These are phyloP conservation scores for Pangasius macronema DNA, from an alignment of 2,797 vertebrate species.

Conservation along the genomic window DNA sequence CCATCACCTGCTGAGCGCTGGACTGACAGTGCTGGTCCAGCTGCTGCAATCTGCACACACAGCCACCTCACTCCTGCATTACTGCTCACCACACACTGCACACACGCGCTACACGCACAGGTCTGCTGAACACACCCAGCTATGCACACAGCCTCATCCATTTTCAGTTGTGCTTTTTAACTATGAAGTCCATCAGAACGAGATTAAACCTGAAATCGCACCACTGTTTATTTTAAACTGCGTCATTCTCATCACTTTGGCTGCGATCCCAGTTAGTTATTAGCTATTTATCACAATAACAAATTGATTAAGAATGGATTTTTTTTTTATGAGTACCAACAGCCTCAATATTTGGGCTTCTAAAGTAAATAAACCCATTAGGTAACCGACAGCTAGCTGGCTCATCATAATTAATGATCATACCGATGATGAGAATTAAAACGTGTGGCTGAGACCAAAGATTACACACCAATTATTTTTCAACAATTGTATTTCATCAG, in stretches of 20 bases:
- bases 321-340: background rate
- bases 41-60: conserved; percentile 83
- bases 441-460: background rate
- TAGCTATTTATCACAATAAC: background rate
- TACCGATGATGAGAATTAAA: background rate
- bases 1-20: conserved; percentile 90
- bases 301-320: background rate
- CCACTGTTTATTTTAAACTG: conserved; percentile 3
- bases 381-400: background rate
- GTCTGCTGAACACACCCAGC: background rate
- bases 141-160: background rate
- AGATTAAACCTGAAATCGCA: background rate
- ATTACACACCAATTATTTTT: background rate
- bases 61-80: background rate
- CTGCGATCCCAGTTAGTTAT: background rate
- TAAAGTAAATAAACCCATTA: background rate
- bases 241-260: background rate
- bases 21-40: conserved; percentile 89
- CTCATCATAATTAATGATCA: background rate
- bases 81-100: background rate
- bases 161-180: background rate
- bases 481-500: too few species aligned
- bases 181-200: background rate
- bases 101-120: background rate
- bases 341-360: background rate